Conservation (phyloP, 1,140 invertebrate genomes). For the Oppia nitens region DNA sequence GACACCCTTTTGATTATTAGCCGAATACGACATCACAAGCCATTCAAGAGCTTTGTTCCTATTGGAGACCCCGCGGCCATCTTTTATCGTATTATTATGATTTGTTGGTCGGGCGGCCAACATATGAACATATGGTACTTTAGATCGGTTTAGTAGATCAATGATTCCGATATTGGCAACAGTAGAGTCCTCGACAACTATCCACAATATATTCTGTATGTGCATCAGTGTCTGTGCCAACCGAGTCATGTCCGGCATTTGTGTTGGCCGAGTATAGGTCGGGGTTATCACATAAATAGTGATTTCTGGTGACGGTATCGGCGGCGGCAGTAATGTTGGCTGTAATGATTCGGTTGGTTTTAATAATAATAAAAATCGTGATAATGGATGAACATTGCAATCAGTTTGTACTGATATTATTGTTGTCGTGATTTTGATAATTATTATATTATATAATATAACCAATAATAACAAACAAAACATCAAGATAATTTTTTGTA, state of each 20-base stretch:
- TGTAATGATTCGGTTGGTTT: no score
- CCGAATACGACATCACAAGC: conserved; percentile 47
- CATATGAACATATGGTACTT: conserved; percentile 51
- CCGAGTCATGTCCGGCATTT: conserved; percentile 90
- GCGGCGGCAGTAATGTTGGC: no score
- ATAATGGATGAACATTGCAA: no score
- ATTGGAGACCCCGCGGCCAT: conserved; percentile 63
- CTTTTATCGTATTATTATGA: not conserved
- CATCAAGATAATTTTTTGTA: no score
- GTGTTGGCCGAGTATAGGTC: conserved; percentile 68
- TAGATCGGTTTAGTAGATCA: conserved; percentile 43
- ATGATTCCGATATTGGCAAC: no score
- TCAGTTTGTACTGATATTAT: no score
- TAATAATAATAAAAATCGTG: no score
- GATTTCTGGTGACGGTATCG: no score
- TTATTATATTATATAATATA: no score
- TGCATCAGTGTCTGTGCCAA: conserved; percentile 73
- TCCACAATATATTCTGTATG: conserved; percentile 83
- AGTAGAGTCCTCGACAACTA: conserved; percentile 80
- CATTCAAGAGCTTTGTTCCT: conserved; percentile 69
- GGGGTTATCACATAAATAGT: conserved; percentile 80
- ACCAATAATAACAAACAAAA: no score
- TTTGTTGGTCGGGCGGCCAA: conserved; percentile 53
- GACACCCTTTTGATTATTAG: conserved; percentile 46
- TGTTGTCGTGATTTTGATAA: no score